Percentiles rank a stretch among this genome's conserved stretches.
phyloP scores from a whole-genome alignment of 2,113 vertebrate species.

The Myocastor coypus region DNA sequence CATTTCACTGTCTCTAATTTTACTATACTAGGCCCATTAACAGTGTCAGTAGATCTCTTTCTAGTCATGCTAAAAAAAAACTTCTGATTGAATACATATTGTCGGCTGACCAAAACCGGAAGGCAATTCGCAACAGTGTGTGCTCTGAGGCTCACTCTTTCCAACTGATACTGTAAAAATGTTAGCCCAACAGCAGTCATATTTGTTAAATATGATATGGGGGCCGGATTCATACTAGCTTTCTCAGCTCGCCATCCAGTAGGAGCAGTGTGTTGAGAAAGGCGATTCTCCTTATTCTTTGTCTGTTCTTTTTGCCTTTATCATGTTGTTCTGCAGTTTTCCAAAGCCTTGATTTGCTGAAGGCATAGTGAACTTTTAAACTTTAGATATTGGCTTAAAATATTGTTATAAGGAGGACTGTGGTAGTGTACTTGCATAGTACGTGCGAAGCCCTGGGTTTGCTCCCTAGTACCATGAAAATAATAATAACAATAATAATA shows the following conservation, averaged over 20 bases:
- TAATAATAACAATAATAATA: background rate
- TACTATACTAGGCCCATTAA: background rate
- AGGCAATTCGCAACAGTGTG: background rate
- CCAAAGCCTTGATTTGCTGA: slow-evolving; percentile 15
- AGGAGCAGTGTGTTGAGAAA: background rate
- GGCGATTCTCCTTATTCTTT: background rate
- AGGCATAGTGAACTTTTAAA: background rate
- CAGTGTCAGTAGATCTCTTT: background rate
- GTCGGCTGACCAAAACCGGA: background rate
- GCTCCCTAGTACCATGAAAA: background rate
- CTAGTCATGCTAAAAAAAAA: background rate
- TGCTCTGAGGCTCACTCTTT: slow-evolving; percentile 9
- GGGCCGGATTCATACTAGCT: background rate
- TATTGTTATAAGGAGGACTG: background rate
- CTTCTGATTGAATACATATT: background rate
- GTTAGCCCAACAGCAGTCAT: background rate
- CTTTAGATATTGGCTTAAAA: background rate
- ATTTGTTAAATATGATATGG: background rate
- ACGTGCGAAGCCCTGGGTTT: background rate
- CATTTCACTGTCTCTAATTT: background rate
- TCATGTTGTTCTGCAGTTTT: background rate
- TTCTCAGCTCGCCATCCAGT: background rate
- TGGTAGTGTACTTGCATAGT: background rate
- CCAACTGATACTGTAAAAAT: background rate
- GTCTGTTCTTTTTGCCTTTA: background rate